A percentile compares a stretch with the other conserved stretches of the same genome.
Evolutionary conservation across 2,888 invertebrate species (phyloP).

Genomic region (Lepidocyrtoides sp.): DNA sequence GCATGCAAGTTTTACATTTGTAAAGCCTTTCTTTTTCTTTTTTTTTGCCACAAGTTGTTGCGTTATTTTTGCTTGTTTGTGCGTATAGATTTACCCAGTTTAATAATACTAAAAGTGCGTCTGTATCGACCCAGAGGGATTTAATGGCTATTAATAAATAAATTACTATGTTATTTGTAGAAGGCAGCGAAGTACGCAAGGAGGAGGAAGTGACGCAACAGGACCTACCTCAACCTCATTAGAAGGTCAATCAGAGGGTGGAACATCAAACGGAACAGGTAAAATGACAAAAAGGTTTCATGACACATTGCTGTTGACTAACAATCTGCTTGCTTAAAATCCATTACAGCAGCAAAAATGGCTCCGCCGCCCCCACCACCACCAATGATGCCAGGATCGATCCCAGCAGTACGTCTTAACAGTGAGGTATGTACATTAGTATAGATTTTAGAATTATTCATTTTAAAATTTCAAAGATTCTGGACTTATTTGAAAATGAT

Average conservation of each 20-base stretch:
- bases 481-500: slow-evolving; percentile 3
- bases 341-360: slow-evolving; percentile 57
- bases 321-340: background rate
- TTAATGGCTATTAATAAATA: no score
- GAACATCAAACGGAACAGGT: slow-evolving; percentile 63
- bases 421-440: slow-evolving; percentile 87
- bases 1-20: no score
- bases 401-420: slow-evolving; percentile 88
- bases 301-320: background rate
- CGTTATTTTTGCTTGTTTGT: no score
- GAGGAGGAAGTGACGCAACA: slow-evolving; percentile 63
- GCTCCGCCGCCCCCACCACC: slow-evolving; percentile 89
- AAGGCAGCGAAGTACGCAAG: slow-evolving; percentile 76
- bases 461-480: background rate
- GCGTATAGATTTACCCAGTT: no score
- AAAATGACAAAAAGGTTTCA: background rate
- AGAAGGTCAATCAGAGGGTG: slow-evolving; percentile 55
- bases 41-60: no score
- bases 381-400: slow-evolving; percentile 88
- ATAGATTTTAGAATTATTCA: background rate
- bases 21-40: no score
- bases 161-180: slow-evolving; percentile 26
- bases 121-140: no score
- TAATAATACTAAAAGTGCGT: no score
- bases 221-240: background rate